Evolutionary conservation across 2,113 vertebrate species (phyloP).

Genomic region (Python bivittatus): DNA sequence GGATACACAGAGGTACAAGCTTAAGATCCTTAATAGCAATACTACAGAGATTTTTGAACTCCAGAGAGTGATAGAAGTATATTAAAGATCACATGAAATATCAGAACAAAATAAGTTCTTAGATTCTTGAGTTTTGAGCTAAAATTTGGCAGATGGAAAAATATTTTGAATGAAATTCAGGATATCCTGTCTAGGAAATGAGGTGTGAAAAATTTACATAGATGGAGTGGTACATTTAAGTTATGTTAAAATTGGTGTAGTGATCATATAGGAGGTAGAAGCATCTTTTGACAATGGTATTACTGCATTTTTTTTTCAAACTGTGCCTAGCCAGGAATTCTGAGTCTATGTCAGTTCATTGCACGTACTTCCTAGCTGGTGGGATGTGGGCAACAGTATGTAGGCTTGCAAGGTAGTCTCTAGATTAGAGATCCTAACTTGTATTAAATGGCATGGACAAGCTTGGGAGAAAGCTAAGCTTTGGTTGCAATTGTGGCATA

Average conservation of each 20-base stretch:
- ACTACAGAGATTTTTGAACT: background rate
- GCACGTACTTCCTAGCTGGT: background rate
- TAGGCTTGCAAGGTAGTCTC: background rate
- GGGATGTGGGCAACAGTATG: background rate
- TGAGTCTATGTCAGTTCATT: background rate
- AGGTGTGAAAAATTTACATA: background rate
- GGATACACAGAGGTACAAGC: background rate
- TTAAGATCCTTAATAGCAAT: background rate
- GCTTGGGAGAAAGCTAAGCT: background rate
- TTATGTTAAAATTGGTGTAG: background rate
- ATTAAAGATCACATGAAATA: background rate
- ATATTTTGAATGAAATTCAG: background rate
- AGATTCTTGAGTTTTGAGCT: background rate
- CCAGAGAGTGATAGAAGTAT: background rate
- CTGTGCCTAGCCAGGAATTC: background rate
- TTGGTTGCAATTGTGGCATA: background rate
- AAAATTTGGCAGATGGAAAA: background rate
- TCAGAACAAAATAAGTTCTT: background rate
- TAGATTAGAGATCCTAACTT: background rate
- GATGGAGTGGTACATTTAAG: background rate
- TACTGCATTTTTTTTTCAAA: background rate
- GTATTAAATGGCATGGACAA: background rate
- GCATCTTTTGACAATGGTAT: background rate
- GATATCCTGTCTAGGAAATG: background rate
- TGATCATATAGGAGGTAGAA: background rate